These are phyloP conservation scores for Phyllotreta striolata DNA, from an alignment of 2,888 invertebrate genomes.

Conservation along the genomic window DNA sequence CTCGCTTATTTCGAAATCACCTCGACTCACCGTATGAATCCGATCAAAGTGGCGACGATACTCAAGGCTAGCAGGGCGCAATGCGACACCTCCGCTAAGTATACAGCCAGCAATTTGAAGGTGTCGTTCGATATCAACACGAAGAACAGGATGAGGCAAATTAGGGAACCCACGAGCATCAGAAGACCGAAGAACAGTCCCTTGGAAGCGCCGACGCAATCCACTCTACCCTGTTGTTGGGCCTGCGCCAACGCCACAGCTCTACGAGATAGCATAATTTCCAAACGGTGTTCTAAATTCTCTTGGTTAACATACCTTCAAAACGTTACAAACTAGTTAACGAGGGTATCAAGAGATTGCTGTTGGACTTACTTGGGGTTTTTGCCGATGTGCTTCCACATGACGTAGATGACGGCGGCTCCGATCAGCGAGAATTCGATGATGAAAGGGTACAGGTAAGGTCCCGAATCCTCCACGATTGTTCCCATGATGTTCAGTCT, in stretches of 20 bases:
- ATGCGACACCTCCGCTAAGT: constrained; percentile 90
- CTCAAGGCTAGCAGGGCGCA: constrained; percentile 87
- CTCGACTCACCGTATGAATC: constrained; percentile 80
- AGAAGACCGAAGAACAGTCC: constrained; percentile 92
- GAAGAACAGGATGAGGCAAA: constrained; percentile 95
- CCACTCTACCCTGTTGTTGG: constrained; percentile 83
- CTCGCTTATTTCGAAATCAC: not conserved
- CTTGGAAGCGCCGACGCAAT: constrained; percentile 94
- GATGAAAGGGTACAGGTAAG: constrained; percentile 94
- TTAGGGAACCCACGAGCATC: constrained; percentile 87
- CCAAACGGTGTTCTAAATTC: constrained; percentile 86
- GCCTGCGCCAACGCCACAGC: constrained; percentile 87
- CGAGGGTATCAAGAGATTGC: constrained; percentile 4
- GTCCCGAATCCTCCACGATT: constrained; percentile 91
- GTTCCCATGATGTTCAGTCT: constrained; percentile 91
- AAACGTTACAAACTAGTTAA: constrained; percentile 12
- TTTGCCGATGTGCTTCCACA: constrained; percentile 95
- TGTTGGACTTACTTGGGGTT: constrained; percentile 74
- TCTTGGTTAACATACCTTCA: constrained; percentile 74
- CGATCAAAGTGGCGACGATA: constrained; percentile 88
- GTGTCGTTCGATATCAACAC: constrained; percentile 88
- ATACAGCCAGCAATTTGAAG: constrained; percentile 85
- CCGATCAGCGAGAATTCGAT: constrained; percentile 96
- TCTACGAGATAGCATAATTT: constrained; percentile 86
- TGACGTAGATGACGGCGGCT: constrained; percentile 93